Conservation (phyloP, 2,797 vertebrate species). For the Meriones psammophilus region DNA sequence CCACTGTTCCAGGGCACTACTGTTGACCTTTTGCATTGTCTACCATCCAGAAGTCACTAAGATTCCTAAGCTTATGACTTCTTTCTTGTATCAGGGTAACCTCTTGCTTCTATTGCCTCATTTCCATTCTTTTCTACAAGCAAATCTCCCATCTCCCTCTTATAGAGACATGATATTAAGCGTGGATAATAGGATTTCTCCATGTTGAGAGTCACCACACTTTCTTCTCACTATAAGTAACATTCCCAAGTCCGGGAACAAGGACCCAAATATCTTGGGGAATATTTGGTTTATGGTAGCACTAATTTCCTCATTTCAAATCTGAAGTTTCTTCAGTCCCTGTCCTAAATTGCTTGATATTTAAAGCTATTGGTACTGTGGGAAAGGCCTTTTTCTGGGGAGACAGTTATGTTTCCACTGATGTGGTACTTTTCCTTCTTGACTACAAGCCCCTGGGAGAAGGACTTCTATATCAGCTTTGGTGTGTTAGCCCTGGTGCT, state of each 20-base stretch:
- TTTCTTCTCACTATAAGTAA: not conserved
- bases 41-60: not conserved
- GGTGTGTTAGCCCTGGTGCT: not conserved
- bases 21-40: constrained; percentile 7
- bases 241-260: constrained; percentile 26
- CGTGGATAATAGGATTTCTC: constrained; percentile 16
- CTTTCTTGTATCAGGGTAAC: not conserved
- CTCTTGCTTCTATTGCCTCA: not conserved
- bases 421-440: not conserved
- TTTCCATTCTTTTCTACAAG: constrained; percentile 12
- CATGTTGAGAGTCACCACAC: constrained; percentile 17
- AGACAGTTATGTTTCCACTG: not conserved
- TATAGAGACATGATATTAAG: not conserved
- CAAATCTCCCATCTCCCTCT: constrained; percentile 6
- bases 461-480: not conserved
- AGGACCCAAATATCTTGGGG: not conserved
- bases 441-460: not conserved
- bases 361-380: not conserved
- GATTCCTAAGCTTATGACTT: not conserved
- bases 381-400: not conserved
- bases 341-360: constrained; percentile 8
- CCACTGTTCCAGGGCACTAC: not conserved
- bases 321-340: not conserved
- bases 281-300: not conserved
- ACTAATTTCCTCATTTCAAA: constrained; percentile 42